These are phyloP conservation scores for Danaus plexippus DNA, from an alignment of 1,140 invertebrate species.

Conservation along the genomic window DNA sequence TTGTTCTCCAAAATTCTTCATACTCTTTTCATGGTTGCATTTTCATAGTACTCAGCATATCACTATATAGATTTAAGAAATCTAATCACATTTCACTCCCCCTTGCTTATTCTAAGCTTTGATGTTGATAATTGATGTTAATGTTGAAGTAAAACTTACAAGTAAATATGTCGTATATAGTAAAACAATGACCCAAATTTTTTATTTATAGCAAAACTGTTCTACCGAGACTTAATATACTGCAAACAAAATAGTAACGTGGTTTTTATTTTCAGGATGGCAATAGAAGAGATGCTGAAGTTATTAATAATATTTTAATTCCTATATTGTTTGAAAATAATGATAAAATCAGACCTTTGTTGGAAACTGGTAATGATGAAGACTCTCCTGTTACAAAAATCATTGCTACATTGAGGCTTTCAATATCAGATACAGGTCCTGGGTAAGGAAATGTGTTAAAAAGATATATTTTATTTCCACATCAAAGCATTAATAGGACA, in stretches of 20 bases:
- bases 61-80: too few relatives aligned
- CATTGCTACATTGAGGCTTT: slow-evolving; percentile 24
- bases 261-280: slow-evolving; percentile 15
- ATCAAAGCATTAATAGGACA: neutral
- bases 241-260: slow-evolving; percentile 1
- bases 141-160: too few relatives aligned
- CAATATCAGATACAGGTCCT: slow-evolving; percentile 16
- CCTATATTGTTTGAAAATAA: slow-evolving; percentile 35
- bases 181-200: too few relatives aligned
- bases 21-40: too few relatives aligned
- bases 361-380: slow-evolving; percentile 24
- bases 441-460: slow-evolving; percentile 9
- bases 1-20: too few relatives aligned
- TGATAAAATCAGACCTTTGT: slow-evolving; percentile 24
- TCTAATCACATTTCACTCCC: too few relatives aligned
- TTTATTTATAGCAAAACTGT: too few relatives aligned
- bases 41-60: too few relatives aligned
- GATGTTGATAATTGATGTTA: too few relatives aligned
- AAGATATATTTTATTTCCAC: neutral
- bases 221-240: neutral
- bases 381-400: slow-evolving; percentile 26
- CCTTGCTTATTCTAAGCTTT: too few relatives aligned
- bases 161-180: neutral
- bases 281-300: slow-evolving; percentile 15
- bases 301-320: slow-evolving; percentile 31